Evolutionary conservation across 2,888 invertebrate species (phyloP), one percentile per base, ranked within the genome.

Genomic region (Philereme transversata): DNA sequence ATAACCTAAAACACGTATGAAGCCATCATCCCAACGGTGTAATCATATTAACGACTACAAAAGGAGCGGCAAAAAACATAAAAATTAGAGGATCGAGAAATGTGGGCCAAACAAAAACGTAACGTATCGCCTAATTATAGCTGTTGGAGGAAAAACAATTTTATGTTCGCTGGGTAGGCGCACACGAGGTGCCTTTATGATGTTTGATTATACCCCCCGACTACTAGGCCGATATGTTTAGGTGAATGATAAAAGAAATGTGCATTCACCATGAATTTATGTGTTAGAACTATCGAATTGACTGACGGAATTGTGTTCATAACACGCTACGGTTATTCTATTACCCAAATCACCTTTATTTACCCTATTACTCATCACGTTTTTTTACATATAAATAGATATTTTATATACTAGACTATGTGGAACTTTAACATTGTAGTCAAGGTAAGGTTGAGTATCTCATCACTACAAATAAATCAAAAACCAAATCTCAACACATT

Each of bases 21-120:
- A 92, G 92, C 91, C 90, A 91, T 91, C 92, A 91, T 89, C 90
- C 87, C 84, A 86, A 90, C 87, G 88, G 87, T 90, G 90, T 92
- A 92, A 92, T 92, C 92, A 91, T 91, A 91, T 92, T 91, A 92
- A 92, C 92, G 90, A 91, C 90, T 90, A 91, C 91, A 91, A 91
- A 92, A 91, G 90, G 84, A 86, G 83, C 86, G 86, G 88, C 87
- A 90, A 91, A 92, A 92, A 91, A 90, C 82, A 82, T 78, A 88
- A 87, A 92, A 92, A 91, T 91, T 91, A 91, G 90, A 89, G 90
- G 90, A 90, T 90, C 90, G 90, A 87, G 88, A 91, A 90, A 91
- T 91, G 91, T 92, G 91, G 90, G 89, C 89, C 91, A 92, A 90
- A 92, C 91, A 92, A 92, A 92, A 92, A 92, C 88, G 87, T 88